A percentile compares a stretch with the other conserved stretches of the same genome.
These are phyloP conservation scores for Ectemnius continuus DNA, from an alignment of 2,888 invertebrate genomes.

Conservation along the genomic window DNA sequence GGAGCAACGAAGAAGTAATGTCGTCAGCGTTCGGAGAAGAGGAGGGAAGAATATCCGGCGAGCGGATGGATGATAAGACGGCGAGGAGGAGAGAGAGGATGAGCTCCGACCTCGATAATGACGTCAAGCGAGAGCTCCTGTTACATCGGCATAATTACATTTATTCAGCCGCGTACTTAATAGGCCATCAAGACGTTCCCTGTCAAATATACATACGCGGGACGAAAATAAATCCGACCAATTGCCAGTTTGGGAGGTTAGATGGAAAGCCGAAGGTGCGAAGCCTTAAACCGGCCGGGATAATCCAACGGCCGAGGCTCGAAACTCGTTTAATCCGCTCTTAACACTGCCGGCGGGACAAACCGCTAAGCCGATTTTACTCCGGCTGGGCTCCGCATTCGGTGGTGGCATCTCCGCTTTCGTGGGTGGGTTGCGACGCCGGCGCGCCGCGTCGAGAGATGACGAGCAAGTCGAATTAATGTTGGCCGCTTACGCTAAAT, in stretches of 20 bases:
- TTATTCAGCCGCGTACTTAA: constrained; percentile 60
- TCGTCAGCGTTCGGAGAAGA: constrained; percentile 66
- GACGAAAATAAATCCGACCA: no score
- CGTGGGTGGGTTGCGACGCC: neutral
- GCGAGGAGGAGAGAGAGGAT: constrained; percentile 19
- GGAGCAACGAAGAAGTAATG: constrained; percentile 16
- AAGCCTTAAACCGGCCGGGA: no score
- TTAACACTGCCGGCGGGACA: no score
- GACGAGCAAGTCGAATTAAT: constrained; percentile 35
- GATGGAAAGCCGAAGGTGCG: no score
- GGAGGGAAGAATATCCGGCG: constrained; percentile 57
- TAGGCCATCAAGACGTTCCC: no score
- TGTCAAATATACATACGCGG: no score
- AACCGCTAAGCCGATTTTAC: constrained; percentile 22
- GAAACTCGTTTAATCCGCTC: no score
- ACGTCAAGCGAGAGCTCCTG: constrained; percentile 65
- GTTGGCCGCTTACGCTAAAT: constrained; percentile 27
- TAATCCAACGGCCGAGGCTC: no score
- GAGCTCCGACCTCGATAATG: constrained; percentile 42
- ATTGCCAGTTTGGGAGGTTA: no score
- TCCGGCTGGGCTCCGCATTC: no score
- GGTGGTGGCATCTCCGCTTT: constrained; percentile 2
- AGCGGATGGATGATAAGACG: constrained; percentile 37
- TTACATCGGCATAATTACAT: constrained; percentile 69
- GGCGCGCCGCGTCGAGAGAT: neutral